Conservation (phyloP, 1,140 invertebrate genomes). For the Saccostrea echinata region DNA sequence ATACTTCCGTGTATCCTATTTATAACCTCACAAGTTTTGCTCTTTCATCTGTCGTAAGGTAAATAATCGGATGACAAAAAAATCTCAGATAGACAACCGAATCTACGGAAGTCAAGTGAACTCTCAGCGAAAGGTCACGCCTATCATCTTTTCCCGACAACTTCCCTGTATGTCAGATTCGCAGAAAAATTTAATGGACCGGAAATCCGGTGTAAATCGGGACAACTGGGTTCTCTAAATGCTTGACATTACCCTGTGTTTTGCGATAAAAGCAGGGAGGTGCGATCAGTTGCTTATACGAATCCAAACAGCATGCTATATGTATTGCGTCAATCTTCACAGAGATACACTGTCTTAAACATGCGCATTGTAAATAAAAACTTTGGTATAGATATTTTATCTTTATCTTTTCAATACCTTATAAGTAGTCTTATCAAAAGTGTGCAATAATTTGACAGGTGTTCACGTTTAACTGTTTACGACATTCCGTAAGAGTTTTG, state of each 20-base stretch:
- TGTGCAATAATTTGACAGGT: neutral
- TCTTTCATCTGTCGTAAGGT: slow-evolving; percentile 22
- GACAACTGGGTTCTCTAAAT: neutral
- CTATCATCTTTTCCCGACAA: neutral
- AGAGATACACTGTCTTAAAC: neutral
- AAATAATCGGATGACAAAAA: neutral
- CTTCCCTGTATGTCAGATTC: slow-evolving; percentile 6
- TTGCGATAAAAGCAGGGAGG: neutral
- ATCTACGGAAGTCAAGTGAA: slow-evolving; percentile 10
- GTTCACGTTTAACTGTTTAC: neutral
- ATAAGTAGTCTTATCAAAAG: neutral
- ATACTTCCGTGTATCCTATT: neutral
- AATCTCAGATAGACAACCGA: neutral
- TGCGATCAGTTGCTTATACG: neutral
- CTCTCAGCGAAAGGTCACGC: neutral
- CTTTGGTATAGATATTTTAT: neutral
- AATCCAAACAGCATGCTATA: neutral
- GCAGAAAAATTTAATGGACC: neutral
- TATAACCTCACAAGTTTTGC: neutral
- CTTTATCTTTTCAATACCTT: neutral
- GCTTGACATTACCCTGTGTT: neutral
- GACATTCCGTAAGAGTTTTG: neutral
- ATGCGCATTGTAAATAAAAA: neutral
- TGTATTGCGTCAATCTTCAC: neutral
- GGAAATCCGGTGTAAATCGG: slow-evolving; percentile 8